These are phyloP conservation scores for Hirtodrosophila histrioides DNA, from an alignment of 2,888 invertebrate genomes.

Conservation along the genomic window DNA sequence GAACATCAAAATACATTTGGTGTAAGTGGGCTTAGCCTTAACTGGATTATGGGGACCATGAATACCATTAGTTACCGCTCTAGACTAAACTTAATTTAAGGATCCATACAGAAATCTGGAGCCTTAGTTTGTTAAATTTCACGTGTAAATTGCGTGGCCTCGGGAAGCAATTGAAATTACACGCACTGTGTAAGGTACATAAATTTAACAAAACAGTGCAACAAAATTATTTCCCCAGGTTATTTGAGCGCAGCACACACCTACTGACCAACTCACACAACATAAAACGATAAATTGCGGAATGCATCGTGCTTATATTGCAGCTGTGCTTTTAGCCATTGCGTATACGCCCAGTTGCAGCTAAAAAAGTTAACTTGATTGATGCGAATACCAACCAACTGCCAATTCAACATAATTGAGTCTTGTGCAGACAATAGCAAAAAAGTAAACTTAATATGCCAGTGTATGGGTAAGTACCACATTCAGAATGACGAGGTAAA, in stretches of 20 bases:
- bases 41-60: not conserved
- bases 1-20: too few species aligned
- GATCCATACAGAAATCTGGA: constrained; percentile 1
- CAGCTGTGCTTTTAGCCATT: constrained; percentile 55
- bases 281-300: constrained; percentile 52
- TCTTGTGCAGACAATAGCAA: constrained; percentile 52
- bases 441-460: constrained; percentile 21
- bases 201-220: constrained; percentile 45
- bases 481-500: constrained; percentile 16
- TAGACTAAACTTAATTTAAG: constrained; percentile 14
- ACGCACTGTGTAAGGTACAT: constrained; percentile 20
- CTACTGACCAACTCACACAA: constrained; percentile 8
- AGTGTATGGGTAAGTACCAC: constrained; percentile 6
- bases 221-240: constrained; percentile 50
- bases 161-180: constrained; percentile 47
- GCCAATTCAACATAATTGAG: constrained; percentile 81
- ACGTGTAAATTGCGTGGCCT: constrained; percentile 34
- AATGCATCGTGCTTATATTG: constrained; percentile 51
- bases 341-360: constrained; percentile 61
- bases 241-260: constrained; percentile 14
- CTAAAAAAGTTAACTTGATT: constrained; percentile 73
- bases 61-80: not conserved
- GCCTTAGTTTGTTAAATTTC: constrained; percentile 18
- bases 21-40: too few species aligned
- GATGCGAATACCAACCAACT: constrained; percentile 79